Percentiles rank a stretch among this genome's conserved stretches.
Conservation (phyloP, 2,797 vertebrate genomes). For the Podarcis lilfordi region DNA sequence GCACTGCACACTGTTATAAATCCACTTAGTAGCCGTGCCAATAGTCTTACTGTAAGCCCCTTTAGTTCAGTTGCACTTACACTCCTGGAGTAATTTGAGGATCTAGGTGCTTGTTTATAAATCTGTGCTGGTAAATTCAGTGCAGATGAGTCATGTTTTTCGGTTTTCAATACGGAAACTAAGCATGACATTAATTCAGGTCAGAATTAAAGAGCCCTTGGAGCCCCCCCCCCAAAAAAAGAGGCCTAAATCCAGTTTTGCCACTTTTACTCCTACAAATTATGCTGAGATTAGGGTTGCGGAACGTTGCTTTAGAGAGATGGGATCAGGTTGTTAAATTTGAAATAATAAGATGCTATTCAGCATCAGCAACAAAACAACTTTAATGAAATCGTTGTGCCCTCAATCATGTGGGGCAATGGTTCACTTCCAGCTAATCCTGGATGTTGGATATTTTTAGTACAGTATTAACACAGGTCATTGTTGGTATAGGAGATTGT, state of each 20-base stretch:
- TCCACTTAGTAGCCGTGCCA: background rate
- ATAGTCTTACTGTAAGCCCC: background rate
- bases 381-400: background rate
- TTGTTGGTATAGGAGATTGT: slow-evolving; percentile 23
- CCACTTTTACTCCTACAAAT: background rate
- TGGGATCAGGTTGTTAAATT: fast-evolving
- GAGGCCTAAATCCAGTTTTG: slow-evolving; percentile 34
- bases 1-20: background rate
- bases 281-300: background rate
- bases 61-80: background rate
- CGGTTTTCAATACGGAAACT: background rate
- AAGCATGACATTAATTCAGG: background rate
- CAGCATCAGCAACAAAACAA: background rate
- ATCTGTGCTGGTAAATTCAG: background rate
- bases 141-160: background rate
- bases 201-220: background rate
- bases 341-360: background rate
- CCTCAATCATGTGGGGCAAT: slow-evolving; percentile 27
- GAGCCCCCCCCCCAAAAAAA: slow-evolving; percentile 31
- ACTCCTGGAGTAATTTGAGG: background rate
- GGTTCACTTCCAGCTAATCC: slow-evolving; percentile 66
- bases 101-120: background rate
- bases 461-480: slow-evolving; percentile 70
- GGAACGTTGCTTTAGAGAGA: background rate
- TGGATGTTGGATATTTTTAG: slow-evolving; percentile 71